Evolutionary conservation across 2,113 vertebrate species (phyloP).

Genomic region (Macroglossus sobrinus): DNA sequence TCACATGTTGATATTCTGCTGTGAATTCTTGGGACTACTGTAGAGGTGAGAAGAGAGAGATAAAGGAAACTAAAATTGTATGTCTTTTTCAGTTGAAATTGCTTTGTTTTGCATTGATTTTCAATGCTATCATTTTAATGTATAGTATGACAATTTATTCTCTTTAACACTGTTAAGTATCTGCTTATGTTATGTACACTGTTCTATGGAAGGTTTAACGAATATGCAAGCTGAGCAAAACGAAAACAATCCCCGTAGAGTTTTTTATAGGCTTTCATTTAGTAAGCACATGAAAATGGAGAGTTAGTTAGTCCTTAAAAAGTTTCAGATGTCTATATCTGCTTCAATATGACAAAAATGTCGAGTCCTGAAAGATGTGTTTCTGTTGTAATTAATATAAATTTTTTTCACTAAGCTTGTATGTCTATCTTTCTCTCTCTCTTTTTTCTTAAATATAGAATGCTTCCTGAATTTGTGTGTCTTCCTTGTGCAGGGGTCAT

Average conservation of each 20-base stretch:
- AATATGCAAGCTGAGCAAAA: not conserved
- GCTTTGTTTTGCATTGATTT: constrained; percentile 7
- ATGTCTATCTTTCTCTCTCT: not conserved
- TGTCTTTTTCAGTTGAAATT: constrained; percentile 11
- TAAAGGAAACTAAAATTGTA: not conserved
- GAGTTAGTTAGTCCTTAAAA: not conserved
- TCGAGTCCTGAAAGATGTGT: not conserved
- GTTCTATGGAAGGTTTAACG: not conserved
- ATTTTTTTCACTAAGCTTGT: not conserved
- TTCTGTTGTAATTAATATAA: constrained; percentile 13
- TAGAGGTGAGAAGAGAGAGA: not conserved
- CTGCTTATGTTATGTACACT: not conserved
- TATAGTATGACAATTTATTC: not conserved
- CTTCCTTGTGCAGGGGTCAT: too few relatives aligned
- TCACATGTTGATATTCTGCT: not conserved
- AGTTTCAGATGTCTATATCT: not conserved
- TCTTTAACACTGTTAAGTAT: constrained; percentile 1
- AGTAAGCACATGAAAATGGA: not conserved
- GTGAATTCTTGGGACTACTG: not conserved
- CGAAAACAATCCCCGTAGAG: not conserved
- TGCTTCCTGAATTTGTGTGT: too few relatives aligned
- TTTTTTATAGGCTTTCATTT: not conserved
- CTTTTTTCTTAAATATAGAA: too few relatives aligned
- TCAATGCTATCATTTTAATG: not conserved
- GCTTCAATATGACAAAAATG: not conserved